Base-by-base conservation (phyloP, 2,113 vertebrate species). In the Mohoua ochrocephala region DNA sequence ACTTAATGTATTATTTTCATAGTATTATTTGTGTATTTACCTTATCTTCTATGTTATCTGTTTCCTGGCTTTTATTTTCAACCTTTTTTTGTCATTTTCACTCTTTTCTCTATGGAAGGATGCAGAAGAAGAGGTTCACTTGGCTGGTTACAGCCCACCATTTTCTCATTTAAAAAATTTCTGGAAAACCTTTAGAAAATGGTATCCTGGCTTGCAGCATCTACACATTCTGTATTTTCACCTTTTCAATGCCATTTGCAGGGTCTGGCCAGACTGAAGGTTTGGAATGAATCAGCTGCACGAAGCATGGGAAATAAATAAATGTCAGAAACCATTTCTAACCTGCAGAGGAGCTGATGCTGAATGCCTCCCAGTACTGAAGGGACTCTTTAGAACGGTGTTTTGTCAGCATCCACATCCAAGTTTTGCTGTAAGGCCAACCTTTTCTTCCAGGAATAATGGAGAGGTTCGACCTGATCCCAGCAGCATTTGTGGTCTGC, bases 11-110 rank as follows among this genome's bases (percentile, higher is more conserved):
- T 53, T 49, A 5, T n/a, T 81, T 76, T 65, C 9, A 31, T 28
- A 45, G 2, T 23, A 14, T 49, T 70, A 52, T 69, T 57, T 22
- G 60, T 21, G 2, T 47, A 21, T 69, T 56, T 65, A 24, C 60
- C 0, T 0, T 47, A 61, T 49, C 3, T 39, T 82, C 19, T n/a
- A 3, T 37, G 33, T 52, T 39, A 44, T 7, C 9, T 35, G 7
- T 42, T 77, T 73, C 6, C 18, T 37, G 13, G 17, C 7, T 47
- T 52, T 77, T 2, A 15, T 57, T 70, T 81, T 37, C 15, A 52
- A 19, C 23, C 5, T 44, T 42, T 15, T 15, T 42, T 13, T 49
- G 8, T 6, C 3, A 49, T 60, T 47, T 45, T 30, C 20, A 39
- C 10, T 30, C 16, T 35, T 53, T 60, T 47, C 15, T 41, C 3